Evolutionary conservation across 2,888 invertebrate genomes (phyloP).

Genomic region (Stegana nigrithorax): DNA sequence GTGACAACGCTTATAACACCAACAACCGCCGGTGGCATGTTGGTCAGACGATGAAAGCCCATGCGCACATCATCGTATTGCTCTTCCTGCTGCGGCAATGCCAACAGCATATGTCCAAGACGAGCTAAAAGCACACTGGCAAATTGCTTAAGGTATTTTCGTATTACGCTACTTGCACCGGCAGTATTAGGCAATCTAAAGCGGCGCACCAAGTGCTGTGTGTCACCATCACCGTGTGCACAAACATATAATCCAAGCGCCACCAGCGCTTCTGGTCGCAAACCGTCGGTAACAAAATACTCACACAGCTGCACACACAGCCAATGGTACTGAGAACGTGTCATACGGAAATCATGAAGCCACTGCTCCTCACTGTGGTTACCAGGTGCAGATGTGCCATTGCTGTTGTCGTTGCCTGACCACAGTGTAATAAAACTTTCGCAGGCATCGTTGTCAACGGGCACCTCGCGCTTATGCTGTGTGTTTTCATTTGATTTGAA

Average conservation of each 20-base stretch:
- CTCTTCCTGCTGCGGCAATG: slow-evolving; percentile 50
- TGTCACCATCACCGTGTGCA: slow-evolving; percentile 44
- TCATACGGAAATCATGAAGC: slow-evolving; percentile 58
- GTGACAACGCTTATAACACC: slow-evolving; percentile 62
- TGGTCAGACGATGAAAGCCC: slow-evolving; percentile 56
- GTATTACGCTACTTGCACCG: slow-evolving; percentile 47
- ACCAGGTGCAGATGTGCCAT: slow-evolving; percentile 36
- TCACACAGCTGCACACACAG: slow-evolving; percentile 50
- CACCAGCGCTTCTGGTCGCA: slow-evolving; percentile 57
- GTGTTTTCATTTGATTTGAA: background rate
- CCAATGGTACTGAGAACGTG: slow-evolving; percentile 51
- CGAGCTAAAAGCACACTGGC: slow-evolving; percentile 55
- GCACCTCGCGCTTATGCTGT: background rate
- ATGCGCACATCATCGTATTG: slow-evolving; percentile 52
- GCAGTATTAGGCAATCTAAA: slow-evolving; percentile 53
- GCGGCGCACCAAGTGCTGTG: slow-evolving; percentile 52
- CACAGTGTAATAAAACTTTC: too few species aligned
- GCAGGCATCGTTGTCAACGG: too few species aligned
- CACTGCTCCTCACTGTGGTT: slow-evolving; percentile 51
- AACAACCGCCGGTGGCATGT: slow-evolving; percentile 58
- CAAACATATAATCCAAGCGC: slow-evolving; percentile 61
- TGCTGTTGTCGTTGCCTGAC: background rate
- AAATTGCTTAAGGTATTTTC: slow-evolving; percentile 59
- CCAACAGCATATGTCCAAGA: slow-evolving; percentile 46
- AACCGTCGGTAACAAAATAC: slow-evolving; percentile 1